Conservation (phyloP, 2,797 vertebrate species). For the Rachycentron canadum region DNA sequence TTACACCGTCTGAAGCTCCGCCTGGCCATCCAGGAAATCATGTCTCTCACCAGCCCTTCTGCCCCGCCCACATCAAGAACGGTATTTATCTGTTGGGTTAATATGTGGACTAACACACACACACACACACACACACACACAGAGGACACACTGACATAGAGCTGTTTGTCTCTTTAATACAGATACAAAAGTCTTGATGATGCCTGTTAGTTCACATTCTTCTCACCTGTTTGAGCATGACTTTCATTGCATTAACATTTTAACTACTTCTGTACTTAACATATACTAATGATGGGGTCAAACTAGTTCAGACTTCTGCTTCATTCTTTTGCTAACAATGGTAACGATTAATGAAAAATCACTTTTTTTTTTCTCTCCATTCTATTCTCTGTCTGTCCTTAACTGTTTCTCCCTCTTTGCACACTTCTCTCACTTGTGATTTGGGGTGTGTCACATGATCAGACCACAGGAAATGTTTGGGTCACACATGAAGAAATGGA, state of each 20-base stretch:
- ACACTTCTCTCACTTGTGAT: constrained; percentile 64
- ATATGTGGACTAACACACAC: neutral
- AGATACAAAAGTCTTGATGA: neutral
- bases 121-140: neutral
- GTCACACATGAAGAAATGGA: constrained; percentile 99
- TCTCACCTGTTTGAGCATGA: constrained; percentile 46
- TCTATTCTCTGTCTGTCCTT: constrained; percentile 63
- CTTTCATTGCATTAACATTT: constrained; percentile 41
- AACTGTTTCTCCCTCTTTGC: constrained; percentile 37
- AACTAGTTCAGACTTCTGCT: constrained; percentile 5
- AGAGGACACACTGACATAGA: neutral
- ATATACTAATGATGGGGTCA: constrained; percentile 40
- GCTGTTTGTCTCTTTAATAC: neutral
- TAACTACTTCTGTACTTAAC: constrained; percentile 38
- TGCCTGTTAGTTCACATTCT: too few relatives aligned
- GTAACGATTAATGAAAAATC: constrained; percentile 49
- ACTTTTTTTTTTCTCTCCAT: constrained; percentile 86
- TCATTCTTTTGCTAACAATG: constrained; percentile 46
- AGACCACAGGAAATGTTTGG: constrained; percentile 99
- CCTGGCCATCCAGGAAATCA: constrained; percentile 97
- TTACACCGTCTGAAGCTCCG: constrained; percentile 95
- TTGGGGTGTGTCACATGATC: constrained; percentile 75
- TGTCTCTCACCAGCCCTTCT: constrained; percentile 97
- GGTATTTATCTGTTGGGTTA: constrained; percentile 77
- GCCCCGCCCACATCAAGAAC: constrained; percentile 96